Evolutionary conservation across 1,140 invertebrate species (phyloP), one percentile per base, ranked within the genome.

Genomic region (Zaprionus africanus): DNA sequence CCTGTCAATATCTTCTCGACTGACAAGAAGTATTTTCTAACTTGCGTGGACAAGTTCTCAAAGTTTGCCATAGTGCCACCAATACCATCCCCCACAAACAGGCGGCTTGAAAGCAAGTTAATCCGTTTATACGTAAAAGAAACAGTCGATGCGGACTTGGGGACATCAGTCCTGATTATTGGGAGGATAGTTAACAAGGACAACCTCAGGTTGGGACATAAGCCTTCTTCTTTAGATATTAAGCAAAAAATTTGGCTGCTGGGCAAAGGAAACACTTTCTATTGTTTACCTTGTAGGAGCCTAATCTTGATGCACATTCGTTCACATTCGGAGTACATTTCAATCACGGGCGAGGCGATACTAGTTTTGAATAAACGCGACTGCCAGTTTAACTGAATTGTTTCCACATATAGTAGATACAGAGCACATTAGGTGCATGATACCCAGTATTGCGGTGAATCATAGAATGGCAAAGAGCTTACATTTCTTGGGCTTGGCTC

Each of bases 291-390:
- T 22, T 22, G 22, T 22, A 22, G 22, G 22, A 22, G 1, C 22
- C 22, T 22, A 22, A 22, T 22, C 22, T 22, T 22, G 22, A 22
- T 22, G 22, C 22, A 22, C 22, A 22, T 22, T 2, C 22, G 22
- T 2, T 22, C 22, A 2, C 22, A 22, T 22, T 22, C 22, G 22
- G 41, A 75, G 17, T 75, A 68, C 65, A 68, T 76, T 17, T 60
- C 34, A 15, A 13, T 64, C 4, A 15, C 54, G 9, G 49, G 54
- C 22, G 34, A 49, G 4, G 11, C 24, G 17, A 22, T 54, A 2
- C 17, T 64, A 17, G 53, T 67, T n/a, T 65, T 17, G 11, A 24
- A 57, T 1, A 5, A 60, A 15, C 36, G 31, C 17, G 36, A 49
- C n/a, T 51, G 58, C 36, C 36, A 38, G 5, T 2, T 38, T 38